phyloP scores from a whole-genome alignment of 2,888 invertebrate species.

The Lasioglossum calceatum region DNA sequence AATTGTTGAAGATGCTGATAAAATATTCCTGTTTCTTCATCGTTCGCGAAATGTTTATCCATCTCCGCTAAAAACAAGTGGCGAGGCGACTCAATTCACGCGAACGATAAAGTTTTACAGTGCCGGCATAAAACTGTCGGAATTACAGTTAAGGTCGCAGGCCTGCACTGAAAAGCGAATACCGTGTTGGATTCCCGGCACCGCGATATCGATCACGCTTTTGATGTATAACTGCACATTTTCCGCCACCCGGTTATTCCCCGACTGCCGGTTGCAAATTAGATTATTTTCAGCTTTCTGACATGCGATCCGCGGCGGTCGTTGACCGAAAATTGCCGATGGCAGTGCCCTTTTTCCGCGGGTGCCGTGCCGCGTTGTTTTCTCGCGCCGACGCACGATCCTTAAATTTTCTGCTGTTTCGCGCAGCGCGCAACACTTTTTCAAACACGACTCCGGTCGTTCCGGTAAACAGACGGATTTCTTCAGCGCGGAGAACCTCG shows the following conservation, averaged over 20 bases:
- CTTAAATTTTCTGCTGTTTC: neutral
- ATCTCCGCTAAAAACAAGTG: neutral
- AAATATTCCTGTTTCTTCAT: neutral
- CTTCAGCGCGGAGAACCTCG: neutral
- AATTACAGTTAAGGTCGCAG: neutral
- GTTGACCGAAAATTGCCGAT: slow-evolving; percentile 43
- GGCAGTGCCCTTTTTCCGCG: neutral
- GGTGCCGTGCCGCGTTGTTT: neutral
- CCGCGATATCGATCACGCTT: slow-evolving; percentile 28
- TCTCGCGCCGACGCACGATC: neutral
- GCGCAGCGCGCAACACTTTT: neutral
- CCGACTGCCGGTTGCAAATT: slow-evolving; percentile 29
- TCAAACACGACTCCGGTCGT: too few species aligned
- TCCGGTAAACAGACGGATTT: neutral
- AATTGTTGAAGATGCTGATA: neutral
- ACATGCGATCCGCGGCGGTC: slow-evolving; percentile 37
- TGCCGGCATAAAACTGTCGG: neutral
- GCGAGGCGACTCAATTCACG: neutral
- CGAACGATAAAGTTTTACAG: neutral
- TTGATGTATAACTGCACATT: slow-evolving; percentile 33
- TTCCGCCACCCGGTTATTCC: slow-evolving; percentile 22
- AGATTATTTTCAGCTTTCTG: slow-evolving; percentile 44
- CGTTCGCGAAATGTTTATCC: neutral
- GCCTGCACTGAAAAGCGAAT: neutral
- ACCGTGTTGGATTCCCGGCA: neutral